Evolutionary conservation across 2,888 invertebrate species (phyloP).

Genomic region (Volucella inanis): DNA sequence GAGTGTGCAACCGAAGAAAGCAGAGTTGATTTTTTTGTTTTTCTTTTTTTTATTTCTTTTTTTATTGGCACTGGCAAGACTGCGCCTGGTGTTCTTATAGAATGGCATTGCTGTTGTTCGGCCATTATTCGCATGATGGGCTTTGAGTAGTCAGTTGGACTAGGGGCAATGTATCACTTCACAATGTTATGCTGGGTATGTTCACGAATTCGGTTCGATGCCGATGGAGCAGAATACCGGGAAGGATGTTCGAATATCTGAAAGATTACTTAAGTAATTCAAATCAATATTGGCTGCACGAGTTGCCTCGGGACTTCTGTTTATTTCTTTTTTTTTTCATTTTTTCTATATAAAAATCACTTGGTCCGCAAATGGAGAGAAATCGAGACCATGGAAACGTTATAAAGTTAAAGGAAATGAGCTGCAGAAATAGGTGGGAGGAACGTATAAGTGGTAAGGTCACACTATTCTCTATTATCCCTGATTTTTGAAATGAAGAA

Average conservation of each 20-base stretch:
- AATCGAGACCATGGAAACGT: no score
- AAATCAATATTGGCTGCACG: not conserved
- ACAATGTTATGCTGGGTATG: not conserved
- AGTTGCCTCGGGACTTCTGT: no score
- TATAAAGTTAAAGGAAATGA: no score
- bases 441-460: no score
- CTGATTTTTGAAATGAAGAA: no score
- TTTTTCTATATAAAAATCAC: no score
- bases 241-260: not conserved
- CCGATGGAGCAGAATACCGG: not conserved
- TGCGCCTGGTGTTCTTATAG: no score
- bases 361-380: no score
- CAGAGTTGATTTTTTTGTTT: conserved; percentile 1
- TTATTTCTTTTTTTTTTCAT: no score
- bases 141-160: conserved; percentile 18
- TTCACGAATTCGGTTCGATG: not conserved
- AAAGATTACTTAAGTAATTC: conserved; percentile 6
- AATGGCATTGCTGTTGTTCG: not conserved
- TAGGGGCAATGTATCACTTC: conserved; percentile 21
- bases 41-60: not conserved
- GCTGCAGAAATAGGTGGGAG: no score
- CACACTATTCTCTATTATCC: no score
- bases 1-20: conserved; percentile 3
- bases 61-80: no score
- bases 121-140: conserved; percentile 20